phyloP scores from a whole-genome alignment of 2,113 vertebrate species.

The Pampusana beccarii region DNA sequence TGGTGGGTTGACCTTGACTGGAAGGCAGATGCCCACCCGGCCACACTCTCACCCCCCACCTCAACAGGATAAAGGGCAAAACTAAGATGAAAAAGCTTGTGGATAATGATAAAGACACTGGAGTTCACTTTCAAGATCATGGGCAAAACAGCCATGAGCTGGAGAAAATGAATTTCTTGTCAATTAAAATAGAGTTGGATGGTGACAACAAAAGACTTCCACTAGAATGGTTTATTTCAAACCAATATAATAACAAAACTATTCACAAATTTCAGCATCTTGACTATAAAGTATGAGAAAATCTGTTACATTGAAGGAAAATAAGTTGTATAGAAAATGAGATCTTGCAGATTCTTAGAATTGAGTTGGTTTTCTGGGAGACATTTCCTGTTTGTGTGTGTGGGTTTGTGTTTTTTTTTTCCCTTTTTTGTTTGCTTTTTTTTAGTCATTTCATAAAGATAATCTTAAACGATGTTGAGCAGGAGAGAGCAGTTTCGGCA shows the following conservation, averaged over 20 bases:
- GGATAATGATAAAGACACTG: neutral
- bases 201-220: neutral
- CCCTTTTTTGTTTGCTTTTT: neutral
- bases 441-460: neutral
- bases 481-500: neutral
- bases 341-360: neutral
- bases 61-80: accelerated
- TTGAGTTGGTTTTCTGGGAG: neutral
- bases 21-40: neutral
- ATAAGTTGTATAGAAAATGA: neutral
- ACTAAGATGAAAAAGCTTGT: neutral
- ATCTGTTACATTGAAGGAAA: neutral
- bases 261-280: neutral
- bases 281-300: neutral
- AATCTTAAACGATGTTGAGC: neutral
- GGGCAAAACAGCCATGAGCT: neutral
- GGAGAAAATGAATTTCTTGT: neutral
- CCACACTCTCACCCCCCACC: neutral
- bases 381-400: neutral
- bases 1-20: neutral
- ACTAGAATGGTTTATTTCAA: neutral
- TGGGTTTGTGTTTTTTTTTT: no score
- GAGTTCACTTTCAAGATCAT: neutral
- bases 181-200: neutral
- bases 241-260: neutral